Base-by-base conservation (phyloP, 2,888 invertebrate genomes). In the Caradrina kadenii region DNA sequence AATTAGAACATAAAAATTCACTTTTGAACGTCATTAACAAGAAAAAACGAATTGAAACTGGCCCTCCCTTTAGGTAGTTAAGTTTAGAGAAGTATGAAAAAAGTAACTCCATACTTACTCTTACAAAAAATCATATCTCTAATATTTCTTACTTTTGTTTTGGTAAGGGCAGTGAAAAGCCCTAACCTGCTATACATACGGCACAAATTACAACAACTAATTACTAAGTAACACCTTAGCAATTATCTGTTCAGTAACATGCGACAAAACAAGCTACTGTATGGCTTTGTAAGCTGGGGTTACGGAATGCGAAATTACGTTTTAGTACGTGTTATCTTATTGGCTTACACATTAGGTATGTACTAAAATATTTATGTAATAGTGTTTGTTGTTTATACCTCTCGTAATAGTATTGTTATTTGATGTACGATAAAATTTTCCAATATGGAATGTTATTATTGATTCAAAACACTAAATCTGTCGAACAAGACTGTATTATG, bases 211-310 rank as follows among this genome's bases (percentile, higher is more conserved):
- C 13, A 45, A 61, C 39, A 39, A 39, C 39, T 62, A 53, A 42
- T 49, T 74, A 49, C 11, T 13, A 53, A 58, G 39, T 69, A 62
- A 50, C n/a, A 69, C 35, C 17, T 49, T 59, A 39, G 15, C 22
- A 62, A 49, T 49, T 31, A 35, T 55, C 17, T 61, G 8, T 66
- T 13, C 52, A 55, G 48, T 59, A 35, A 55, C n/a, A 19, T 52
- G 63, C 39, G 49, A 22, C 48, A 58, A 61, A 58, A 61, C 49
- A 45, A 10, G 52, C 48, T 3, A n/a, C 11, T 55, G 26, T 71
- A 62, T 54, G 77, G 62, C 65, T 76, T 76, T 71, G 52, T 76
- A 71, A 76, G 53, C 76, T 52, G 45, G 42, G 22, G 31, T 62
- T 49, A 53, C 61, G 21, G 53, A 49, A 49, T 61, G 53, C 22